A percentile compares a stretch with the other conserved stretches of the same genome.
Evolutionary conservation across 1,140 invertebrate species (phyloP).

Genomic region (Dendrolimus punctatus): DNA sequence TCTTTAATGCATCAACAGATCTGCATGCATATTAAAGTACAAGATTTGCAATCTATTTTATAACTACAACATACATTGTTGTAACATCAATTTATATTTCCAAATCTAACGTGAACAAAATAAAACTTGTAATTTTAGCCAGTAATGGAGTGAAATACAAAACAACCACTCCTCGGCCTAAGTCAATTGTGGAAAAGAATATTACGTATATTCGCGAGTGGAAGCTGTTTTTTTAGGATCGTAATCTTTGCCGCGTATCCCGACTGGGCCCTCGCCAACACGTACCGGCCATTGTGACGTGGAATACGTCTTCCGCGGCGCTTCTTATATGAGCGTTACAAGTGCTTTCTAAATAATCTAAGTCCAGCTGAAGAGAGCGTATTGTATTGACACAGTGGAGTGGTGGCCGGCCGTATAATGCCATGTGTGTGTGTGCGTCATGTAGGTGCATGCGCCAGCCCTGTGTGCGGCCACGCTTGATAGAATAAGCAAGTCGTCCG

Average conservation of each 20-base stretch:
- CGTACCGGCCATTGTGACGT: constrained; percentile 69
- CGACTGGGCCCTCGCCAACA: constrained; percentile 50
- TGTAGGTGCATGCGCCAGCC: constrained; percentile 26
- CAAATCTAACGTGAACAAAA: neutral
- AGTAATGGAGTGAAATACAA: constrained; percentile 12
- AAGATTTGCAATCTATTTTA: constrained; percentile 19
- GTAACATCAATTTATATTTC: neutral
- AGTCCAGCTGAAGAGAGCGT: constrained; percentile 72
- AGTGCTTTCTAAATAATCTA: constrained; percentile 75
- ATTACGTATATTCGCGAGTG: constrained; percentile 55
- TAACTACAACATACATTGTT: neutral
- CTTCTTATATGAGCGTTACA: constrained; percentile 74
- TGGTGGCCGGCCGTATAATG: constrained; percentile 71
- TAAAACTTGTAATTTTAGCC: neutral
- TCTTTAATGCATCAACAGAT: constrained; percentile 61
- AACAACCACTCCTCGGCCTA: constrained; percentile 21
- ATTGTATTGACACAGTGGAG: constrained; percentile 73
- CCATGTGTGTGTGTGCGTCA: constrained; percentile 40
- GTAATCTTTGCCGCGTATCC: constrained; percentile 66
- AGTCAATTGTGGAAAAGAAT: constrained; percentile 44
- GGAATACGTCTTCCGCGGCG: constrained; percentile 65
- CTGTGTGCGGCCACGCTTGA: constrained; percentile 63
- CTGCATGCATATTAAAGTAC: constrained; percentile 45
- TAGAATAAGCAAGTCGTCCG: constrained; percentile 72
- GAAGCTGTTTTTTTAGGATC: constrained; percentile 68